Base-by-base conservation (phyloP, 2,113 vertebrate species). In the Uria aalge region DNA sequence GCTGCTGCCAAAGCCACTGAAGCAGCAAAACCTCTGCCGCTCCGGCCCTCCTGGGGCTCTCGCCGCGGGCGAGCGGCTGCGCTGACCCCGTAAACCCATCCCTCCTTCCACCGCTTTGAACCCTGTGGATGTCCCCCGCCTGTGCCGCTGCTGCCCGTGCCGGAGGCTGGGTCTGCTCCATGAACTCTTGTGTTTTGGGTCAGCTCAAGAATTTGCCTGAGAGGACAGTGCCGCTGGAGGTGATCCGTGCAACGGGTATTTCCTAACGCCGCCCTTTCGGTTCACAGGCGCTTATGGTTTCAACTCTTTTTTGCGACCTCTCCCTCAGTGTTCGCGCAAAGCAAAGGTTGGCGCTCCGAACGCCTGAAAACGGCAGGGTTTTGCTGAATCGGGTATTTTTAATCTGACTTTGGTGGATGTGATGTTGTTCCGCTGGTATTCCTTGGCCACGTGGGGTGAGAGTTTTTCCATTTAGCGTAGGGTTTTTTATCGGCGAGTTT, bases 1-100 rank as follows among this genome's bases (percentile, higher is more conserved):
- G 94, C 57, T 94, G 87, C 90, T 91, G 93, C 96, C 94, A 96
- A 72, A 92, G 60, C 86, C 90, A 85, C 90, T 93, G 94, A 91
- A 95, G 85, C 96, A 94, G 96, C 93, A 90, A 85, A 96, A 96
- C 78, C 87, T 67, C 5, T 60, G 12, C 8, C 69, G 27, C 81
- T 72, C 43, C 5, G 66, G 53, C 29, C 36, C 57, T 76, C 62
- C 79, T 27, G 69, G 73, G 84, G 95, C 93, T 88, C 47, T 12
- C 13, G 23, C 80, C n/a, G 73, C 63, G 83, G 89, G 75, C 52
- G 1, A 9, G 41, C 63, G 88, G 79, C 79, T 77, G 50, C 15
- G 76, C 23, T 88, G 95, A 91, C 93, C 74, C 63, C 7, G 3
- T 48, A 50, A 69, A 79, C 34, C 57, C 85, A 36, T 34, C 81